Conservation (phyloP, 2,113 vertebrate species). For the Pangasianodon gigas region DNA sequence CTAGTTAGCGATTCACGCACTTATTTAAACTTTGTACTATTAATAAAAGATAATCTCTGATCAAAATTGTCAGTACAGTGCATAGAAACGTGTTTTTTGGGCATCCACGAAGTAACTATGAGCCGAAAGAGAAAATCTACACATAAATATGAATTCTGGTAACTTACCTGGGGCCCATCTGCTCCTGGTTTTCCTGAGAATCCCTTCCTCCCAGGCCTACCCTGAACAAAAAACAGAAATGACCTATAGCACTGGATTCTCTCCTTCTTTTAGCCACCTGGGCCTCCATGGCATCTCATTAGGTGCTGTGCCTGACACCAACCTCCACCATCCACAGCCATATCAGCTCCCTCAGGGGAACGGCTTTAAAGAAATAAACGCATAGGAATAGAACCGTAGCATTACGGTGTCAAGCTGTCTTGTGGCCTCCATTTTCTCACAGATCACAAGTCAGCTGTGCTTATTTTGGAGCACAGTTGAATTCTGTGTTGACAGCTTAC, state of each 20-base stretch:
- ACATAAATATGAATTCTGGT: background rate
- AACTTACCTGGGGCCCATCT: constrained; percentile 88
- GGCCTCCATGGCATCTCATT: constrained; percentile 32
- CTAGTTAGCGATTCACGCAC: constrained; percentile 63
- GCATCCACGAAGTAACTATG: background rate
- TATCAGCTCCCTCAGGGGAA: constrained; percentile 29
- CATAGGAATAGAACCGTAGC: background rate
- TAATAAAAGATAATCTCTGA: constrained; percentile 48
- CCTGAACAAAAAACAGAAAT: constrained; percentile 80
- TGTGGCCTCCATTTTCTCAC: background rate
- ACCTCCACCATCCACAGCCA: constrained; percentile 14
- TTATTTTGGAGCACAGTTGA: constrained; percentile 20
- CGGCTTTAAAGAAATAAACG: constrained; percentile 28
- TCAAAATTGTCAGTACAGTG: constrained; percentile 43
- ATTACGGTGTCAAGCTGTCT: constrained; percentile 1
- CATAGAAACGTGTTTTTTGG: background rate
- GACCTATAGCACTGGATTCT: constrained; percentile 61
- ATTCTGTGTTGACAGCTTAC: constrained; percentile 24
- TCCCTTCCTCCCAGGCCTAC: constrained; percentile 87
- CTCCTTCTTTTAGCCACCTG: constrained; percentile 17
- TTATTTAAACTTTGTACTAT: constrained; percentile 50
- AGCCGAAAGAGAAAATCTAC: background rate
- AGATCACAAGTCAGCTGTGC: constrained; percentile 22
- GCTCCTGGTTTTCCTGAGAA: constrained; percentile 84
- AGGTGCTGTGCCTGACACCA: constrained; percentile 30